These are phyloP conservation scores for Eulemur albifrons DNA, from an alignment of 2,797 vertebrate species.

Conservation along the genomic window DNA sequence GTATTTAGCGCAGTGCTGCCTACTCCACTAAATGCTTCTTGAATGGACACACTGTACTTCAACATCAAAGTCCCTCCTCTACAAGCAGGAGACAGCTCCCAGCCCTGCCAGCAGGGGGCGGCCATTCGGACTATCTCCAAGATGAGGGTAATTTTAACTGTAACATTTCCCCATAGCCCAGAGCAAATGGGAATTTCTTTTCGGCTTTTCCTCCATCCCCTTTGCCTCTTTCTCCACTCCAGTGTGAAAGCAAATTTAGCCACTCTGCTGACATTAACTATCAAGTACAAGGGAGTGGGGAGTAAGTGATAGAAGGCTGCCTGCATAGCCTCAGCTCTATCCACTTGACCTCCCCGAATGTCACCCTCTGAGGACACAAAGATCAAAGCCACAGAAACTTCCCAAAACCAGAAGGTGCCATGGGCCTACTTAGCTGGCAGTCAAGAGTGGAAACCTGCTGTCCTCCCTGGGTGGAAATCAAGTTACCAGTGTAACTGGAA, in stretches of 20 bases:
- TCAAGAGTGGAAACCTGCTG: not conserved
- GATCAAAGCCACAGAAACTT: constrained; percentile 45
- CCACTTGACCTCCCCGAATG: not conserved
- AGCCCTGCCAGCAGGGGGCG: constrained; percentile 52
- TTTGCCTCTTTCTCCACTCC: constrained; percentile 28
- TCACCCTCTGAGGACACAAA: constrained; percentile 26
- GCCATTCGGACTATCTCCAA: not conserved
- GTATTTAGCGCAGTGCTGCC: not conserved
- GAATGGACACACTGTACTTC: not conserved
- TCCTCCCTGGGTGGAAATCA: constrained; percentile 34
- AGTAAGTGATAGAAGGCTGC: not conserved
- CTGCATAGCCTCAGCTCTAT: not conserved
- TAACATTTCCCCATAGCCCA: not conserved
- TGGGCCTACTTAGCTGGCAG: not conserved
- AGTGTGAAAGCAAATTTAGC: constrained; percentile 31
- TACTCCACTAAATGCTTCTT: not conserved
- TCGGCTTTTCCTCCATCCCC: not conserved
- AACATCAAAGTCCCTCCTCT: not conserved
- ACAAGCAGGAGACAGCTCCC: not conserved
- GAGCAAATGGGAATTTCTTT: constrained; percentile 41
- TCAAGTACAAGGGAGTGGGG: not conserved
- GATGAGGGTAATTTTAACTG: constrained; percentile 8
- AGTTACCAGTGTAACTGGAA: constrained; percentile 14
- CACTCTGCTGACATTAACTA: not conserved
- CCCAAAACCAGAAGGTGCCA: constrained; percentile 13